phyloP scores from a whole-genome alignment of 2,113 vertebrate species.

The Apistogramma diplotaenia region DNA sequence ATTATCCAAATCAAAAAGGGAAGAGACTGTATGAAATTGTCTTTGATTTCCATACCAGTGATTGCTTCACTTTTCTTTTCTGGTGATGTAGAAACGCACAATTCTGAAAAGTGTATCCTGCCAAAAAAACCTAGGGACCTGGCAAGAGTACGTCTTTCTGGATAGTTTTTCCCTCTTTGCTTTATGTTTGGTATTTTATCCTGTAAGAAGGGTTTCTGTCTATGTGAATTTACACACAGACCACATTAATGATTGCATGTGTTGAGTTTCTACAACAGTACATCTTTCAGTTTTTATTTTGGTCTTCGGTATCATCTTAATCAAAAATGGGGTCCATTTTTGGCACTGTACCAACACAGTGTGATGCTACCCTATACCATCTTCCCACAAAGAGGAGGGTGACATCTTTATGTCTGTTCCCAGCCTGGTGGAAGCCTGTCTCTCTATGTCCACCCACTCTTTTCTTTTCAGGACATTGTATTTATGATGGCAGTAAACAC shows the following conservation, averaged over 20 bases:
- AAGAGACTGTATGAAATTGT: too few species aligned
- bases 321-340: background rate
- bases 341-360: background rate
- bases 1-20: too few species aligned
- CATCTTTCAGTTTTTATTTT: background rate
- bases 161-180: background rate
- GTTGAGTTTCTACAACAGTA: background rate
- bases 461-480: constrained; percentile 57
- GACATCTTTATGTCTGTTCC: constrained; percentile 53
- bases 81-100: background rate
- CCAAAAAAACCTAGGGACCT: background rate
- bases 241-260: background rate
- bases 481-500: constrained; percentile 60
- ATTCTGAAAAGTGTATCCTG: background rate
- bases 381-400: constrained; percentile 11
- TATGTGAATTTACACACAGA: background rate
- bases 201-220: background rate
- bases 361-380: background rate
- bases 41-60: too few species aligned
- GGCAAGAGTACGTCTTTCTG: too few species aligned
- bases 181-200: background rate
- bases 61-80: too few species aligned
- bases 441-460: constrained; percentile 44
- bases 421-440: constrained; percentile 21
- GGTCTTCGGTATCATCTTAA: background rate